Conservation (phyloP, 2,888 invertebrate species). For the Dione juno region DNA sequence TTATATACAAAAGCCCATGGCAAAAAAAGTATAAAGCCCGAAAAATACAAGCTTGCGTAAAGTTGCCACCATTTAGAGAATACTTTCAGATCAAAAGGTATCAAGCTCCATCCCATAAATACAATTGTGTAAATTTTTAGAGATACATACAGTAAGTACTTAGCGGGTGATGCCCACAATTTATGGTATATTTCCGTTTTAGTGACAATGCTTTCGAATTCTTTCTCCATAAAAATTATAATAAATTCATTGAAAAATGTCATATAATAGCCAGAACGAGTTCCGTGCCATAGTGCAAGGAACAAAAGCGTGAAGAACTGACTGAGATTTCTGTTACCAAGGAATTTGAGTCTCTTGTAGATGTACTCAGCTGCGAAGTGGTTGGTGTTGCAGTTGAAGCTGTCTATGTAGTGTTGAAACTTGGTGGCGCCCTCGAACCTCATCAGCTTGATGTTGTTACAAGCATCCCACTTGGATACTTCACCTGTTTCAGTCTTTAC, state of each 20-base stretch:
- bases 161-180: slow-evolving; percentile 70
- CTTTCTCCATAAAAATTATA: slow-evolving; percentile 93
- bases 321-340: slow-evolving; percentile 91
- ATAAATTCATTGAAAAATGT: slow-evolving; percentile 96
- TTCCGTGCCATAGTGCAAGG: slow-evolving; percentile 98
- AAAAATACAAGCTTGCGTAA: slow-evolving; percentile 86
- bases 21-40: slow-evolving; percentile 87
- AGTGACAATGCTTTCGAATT: slow-evolving; percentile 83
- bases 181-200: slow-evolving; percentile 76
- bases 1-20: slow-evolving; percentile 86
- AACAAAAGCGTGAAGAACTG: slow-evolving; percentile 93
- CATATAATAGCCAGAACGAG: slow-evolving; percentile 96
- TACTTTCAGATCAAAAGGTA: slow-evolving; percentile 89
- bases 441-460: slow-evolving; percentile 93
- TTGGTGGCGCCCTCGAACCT: slow-evolving; percentile 92
- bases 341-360: slow-evolving; percentile 95
- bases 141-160: slow-evolving; percentile 80
- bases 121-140: slow-evolving; percentile 89
- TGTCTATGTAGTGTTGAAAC: slow-evolving; percentile 93
- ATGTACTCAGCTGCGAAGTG: slow-evolving; percentile 96
- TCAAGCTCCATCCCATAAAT: slow-evolving; percentile 92
- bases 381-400: slow-evolving; percentile 98
- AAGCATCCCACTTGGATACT: slow-evolving; percentile 90
- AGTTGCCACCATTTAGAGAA: slow-evolving; percentile 87
- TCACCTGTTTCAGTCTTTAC: slow-evolving; percentile 68